These are phyloP conservation scores for Pectinophora gossypiella DNA, from an alignment of 1,140 invertebrate genomes.

Conservation along the genomic window DNA sequence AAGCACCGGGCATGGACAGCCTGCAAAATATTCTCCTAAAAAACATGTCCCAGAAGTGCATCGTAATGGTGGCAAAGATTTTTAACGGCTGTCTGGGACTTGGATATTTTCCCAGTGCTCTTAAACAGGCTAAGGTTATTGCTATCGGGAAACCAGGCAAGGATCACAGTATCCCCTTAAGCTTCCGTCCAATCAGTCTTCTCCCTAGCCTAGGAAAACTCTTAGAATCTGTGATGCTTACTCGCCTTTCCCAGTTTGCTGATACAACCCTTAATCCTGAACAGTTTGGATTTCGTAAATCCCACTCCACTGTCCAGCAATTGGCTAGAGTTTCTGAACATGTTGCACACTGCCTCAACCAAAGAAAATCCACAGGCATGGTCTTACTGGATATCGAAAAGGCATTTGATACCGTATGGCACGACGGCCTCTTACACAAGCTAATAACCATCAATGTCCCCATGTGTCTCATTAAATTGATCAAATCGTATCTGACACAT, in stretches of 20 bases:
- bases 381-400: background rate
- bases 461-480: background rate
- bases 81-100: slow-evolving; percentile 31
- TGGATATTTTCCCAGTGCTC: slow-evolving; percentile 33
- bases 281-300: slow-evolving; percentile 1
- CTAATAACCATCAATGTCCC: slow-evolving; percentile 11
- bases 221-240: background rate
- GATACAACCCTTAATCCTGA: background rate
- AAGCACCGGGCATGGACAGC: background rate
- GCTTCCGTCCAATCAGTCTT: slow-evolving; percentile 12
- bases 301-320: background rate
- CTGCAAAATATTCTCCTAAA: background rate
- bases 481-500: background rate
- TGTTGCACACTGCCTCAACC: background rate
- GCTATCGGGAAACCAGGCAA: slow-evolving; percentile 52
- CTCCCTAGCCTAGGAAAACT: background rate
- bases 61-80: background rate
- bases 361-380: slow-evolving; percentile 2
- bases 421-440: slow-evolving; percentile 28
- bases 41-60: slow-evolving; percentile 1
- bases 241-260: background rate
- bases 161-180: slow-evolving; percentile 13
- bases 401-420: slow-evolving; percentile 6
- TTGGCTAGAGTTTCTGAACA: background rate
- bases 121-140: slow-evolving; percentile 45